Conservation (phyloP, 2,797 vertebrate species). For the Esox masquinongy region DNA sequence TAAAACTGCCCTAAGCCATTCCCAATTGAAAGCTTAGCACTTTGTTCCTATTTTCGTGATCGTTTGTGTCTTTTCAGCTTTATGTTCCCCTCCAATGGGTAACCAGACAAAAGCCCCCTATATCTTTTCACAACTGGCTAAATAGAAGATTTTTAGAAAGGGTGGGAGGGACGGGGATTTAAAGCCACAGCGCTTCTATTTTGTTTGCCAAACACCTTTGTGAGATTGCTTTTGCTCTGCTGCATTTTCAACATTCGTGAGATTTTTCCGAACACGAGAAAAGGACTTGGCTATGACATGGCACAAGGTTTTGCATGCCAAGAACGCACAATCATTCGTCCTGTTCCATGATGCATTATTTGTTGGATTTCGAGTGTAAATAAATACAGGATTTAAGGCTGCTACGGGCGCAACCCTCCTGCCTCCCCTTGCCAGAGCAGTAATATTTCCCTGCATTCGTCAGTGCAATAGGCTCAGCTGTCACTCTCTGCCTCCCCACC, state of each 20-base stretch:
- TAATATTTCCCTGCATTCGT: constrained; percentile 74
- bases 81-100: constrained; percentile 65
- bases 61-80: constrained; percentile 69
- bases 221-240: constrained; percentile 48
- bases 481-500: constrained; percentile 68
- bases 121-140: constrained; percentile 74
- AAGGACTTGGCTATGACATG: constrained; percentile 7
- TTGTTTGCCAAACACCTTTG: constrained; percentile 77
- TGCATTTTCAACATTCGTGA: constrained; percentile 33
- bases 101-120: constrained; percentile 80
- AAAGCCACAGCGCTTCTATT: constrained; percentile 82
- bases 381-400: constrained; percentile 54
- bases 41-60: constrained; percentile 75
- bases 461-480: constrained; percentile 75
- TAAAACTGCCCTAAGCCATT: constrained; percentile 78
- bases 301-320: constrained; percentile 38
- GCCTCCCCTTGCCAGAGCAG: constrained; percentile 55
- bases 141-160: constrained; percentile 81
- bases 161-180: constrained; percentile 84
- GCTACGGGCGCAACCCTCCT: constrained; percentile 59
- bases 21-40: constrained; percentile 76
- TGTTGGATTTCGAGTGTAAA: constrained; percentile 20
- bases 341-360: constrained; percentile 21
- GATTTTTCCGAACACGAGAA: constrained; percentile 19
- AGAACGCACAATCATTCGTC: constrained; percentile 14